Percentiles rank a stretch among this genome's conserved stretches.
These are phyloP conservation scores for Grallaria varia DNA, from an alignment of 2,113 vertebrate species.

Conservation along the genomic window DNA sequence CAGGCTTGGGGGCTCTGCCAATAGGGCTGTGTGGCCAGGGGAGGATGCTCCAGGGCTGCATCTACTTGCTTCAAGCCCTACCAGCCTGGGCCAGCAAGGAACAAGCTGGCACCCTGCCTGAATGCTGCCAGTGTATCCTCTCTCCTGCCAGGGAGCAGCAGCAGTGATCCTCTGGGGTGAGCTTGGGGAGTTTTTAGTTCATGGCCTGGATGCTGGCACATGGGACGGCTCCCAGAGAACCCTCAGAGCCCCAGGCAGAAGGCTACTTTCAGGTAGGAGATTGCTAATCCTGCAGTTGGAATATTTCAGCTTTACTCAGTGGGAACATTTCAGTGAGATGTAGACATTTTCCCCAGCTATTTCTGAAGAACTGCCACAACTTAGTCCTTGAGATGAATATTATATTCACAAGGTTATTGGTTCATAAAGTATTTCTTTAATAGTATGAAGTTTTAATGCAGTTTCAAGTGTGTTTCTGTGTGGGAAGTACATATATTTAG, in stretches of 20 bases:
- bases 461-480: not conserved
- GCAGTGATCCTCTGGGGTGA: not conserved
- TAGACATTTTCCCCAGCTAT: not conserved
- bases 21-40: not conserved
- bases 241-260: not conserved
- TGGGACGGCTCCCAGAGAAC: not conserved
- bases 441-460: not conserved
- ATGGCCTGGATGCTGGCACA: not conserved
- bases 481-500: not conserved
- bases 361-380: not conserved
- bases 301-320: not conserved
- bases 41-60: not conserved
- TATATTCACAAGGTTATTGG: not conserved
- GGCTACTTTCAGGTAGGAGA: not conserved
- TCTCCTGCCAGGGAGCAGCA: not conserved
- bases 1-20: not conserved
- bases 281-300: not conserved
- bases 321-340: not conserved
- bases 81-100: not conserved
- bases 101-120: fast-evolving
- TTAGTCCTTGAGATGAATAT: not conserved
- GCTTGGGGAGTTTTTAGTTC: fast-evolving
- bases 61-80: fast-evolving
- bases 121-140: too few species aligned
- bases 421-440: not conserved